Conservation (phyloP, 2,888 invertebrate genomes). For the Ectropis crepuscularia region DNA sequence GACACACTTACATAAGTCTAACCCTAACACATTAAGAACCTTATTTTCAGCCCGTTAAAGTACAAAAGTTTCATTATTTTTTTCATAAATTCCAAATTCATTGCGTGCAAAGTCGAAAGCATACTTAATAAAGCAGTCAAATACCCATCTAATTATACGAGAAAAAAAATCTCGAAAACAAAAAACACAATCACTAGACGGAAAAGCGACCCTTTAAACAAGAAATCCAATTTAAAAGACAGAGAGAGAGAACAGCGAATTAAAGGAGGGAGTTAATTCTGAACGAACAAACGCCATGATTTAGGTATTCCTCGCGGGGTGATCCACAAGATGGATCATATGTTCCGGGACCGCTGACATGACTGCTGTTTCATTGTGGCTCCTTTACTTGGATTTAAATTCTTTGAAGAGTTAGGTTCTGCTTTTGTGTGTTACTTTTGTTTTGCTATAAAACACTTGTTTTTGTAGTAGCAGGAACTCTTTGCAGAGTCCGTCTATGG, state of each 20-base stretch:
- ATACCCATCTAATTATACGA: background rate
- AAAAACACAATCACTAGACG: background rate
- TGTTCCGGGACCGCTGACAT: constrained; percentile 7
- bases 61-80: too few relatives aligned
- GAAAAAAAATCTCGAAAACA: background rate
- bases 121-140: too few relatives aligned
- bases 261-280: constrained; percentile 40
- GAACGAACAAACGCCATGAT: constrained; percentile 40
- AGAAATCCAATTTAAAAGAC: constrained; percentile 13
- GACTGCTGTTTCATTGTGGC: constrained; percentile 9
- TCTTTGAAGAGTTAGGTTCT: background rate
- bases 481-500: too few relatives aligned
- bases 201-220: background rate
- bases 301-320: constrained; percentile 63
- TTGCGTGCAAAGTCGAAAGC: too few relatives aligned
- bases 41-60: too few relatives aligned
- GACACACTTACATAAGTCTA: too few relatives aligned
- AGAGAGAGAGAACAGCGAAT: constrained; percentile 18
- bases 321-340: constrained; percentile 62
- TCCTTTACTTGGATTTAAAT: background rate
- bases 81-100: too few relatives aligned
- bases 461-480: too few relatives aligned
- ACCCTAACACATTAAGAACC: too few relatives aligned
- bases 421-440: background rate
- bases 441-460: too few relatives aligned